These are phyloP conservation scores for Seira ritae DNA, from an alignment of 2,888 invertebrate species.

Conservation along the genomic window DNA sequence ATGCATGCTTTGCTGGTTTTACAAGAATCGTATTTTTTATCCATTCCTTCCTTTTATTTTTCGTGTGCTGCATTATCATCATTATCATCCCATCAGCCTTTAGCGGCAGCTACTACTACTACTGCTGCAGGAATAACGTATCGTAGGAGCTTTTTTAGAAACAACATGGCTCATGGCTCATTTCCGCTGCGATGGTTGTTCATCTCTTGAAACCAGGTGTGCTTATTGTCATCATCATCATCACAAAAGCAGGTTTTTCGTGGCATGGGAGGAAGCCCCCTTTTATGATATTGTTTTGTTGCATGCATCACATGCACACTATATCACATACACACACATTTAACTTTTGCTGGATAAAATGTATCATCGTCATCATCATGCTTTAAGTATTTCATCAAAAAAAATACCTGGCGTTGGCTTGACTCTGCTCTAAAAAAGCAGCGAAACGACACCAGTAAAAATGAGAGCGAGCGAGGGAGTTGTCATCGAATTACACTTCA, in stretches of 20 bases:
- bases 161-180: conserved; percentile 55
- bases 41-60: not conserved
- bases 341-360: too few relatives aligned
- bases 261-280: not conserved
- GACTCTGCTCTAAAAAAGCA: too few relatives aligned
- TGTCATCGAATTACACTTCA: conserved; percentile 33
- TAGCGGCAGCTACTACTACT: conserved; percentile 12
- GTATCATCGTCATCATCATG: too few relatives aligned
- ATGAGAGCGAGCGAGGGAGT: conserved; percentile 10
- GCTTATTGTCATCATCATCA: conserved; percentile 48
- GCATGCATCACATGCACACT: too few relatives aligned
- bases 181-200: conserved; percentile 65
- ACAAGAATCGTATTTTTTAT: conserved; percentile 22
- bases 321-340: too few relatives aligned
- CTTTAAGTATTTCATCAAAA: too few relatives aligned
- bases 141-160: not conserved
- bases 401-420: too few relatives aligned
- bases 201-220: conserved; percentile 64
- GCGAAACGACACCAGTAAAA: too few relatives aligned
- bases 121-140: conserved; percentile 19
- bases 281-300: too few relatives aligned
- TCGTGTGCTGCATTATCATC: conserved; percentile 12
- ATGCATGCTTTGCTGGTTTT: conserved; percentile 50
- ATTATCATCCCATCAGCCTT: not conserved
- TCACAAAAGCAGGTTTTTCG: not conserved